These are phyloP conservation scores for Amniataba percoides DNA, from an alignment of 2,797 vertebrate genomes.

Conservation along the genomic window DNA sequence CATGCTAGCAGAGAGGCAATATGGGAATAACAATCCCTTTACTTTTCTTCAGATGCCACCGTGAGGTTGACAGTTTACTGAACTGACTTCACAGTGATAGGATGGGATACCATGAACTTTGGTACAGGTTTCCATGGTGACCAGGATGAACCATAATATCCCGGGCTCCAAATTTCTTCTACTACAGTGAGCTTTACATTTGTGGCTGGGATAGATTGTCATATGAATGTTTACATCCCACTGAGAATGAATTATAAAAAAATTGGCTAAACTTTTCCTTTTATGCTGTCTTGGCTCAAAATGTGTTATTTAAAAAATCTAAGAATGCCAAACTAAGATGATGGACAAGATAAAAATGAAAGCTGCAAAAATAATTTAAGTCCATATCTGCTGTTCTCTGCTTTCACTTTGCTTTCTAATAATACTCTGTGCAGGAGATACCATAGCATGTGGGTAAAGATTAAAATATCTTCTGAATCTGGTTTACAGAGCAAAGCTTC, in stretches of 20 bases:
- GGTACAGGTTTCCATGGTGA: not conserved
- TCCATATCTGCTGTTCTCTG: constrained; percentile 1
- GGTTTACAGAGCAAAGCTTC: constrained; percentile 5
- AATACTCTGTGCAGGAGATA: constrained; percentile 3
- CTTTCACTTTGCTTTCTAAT: constrained; percentile 14
- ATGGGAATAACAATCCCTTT: not conserved
- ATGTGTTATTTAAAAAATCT: not conserved
- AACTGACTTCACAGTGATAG: not conserved
- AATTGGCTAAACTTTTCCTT: not conserved
- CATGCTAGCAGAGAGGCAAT: no score
- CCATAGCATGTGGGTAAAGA: not conserved
- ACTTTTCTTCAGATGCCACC: not conserved
- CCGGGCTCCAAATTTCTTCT: not conserved
- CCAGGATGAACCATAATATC: not conserved
- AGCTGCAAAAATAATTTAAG: constrained; percentile 4
- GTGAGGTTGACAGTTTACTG: not conserved
- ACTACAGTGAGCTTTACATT: no score
- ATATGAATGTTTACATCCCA: not conserved
- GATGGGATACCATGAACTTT: not conserved
- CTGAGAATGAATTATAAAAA: not conserved
- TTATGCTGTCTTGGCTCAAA: not conserved
- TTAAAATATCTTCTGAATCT: constrained; percentile 4
- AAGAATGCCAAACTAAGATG: not conserved
- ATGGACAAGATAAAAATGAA: not conserved
- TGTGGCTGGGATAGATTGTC: no score